Percentiles rank a stretch among this genome's conserved stretches.
These are phyloP conservation scores for Drosophila micromelanica DNA, from an alignment of 1,140 invertebrate genomes.

Conservation along the genomic window DNA sequence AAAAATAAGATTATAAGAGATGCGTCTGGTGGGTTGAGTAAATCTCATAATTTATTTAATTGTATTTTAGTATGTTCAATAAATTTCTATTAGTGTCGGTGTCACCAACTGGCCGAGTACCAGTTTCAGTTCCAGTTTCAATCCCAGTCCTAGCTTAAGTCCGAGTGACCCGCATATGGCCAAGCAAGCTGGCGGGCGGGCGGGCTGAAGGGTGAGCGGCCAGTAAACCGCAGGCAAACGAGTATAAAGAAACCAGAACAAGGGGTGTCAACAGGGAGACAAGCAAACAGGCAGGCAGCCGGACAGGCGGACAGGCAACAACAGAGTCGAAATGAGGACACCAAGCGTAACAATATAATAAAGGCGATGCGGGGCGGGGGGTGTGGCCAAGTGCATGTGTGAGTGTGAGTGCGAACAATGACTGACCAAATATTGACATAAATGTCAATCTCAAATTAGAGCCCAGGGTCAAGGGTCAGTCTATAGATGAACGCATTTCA, in stretches of 20 bases:
- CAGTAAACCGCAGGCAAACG: conserved; percentile 42
- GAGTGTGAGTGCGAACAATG: conserved; percentile 73
- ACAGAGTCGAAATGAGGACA: conserved; percentile 60
- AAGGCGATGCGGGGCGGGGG: conserved; percentile 9
- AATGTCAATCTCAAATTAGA: conserved; percentile 84
- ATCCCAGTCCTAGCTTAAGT: not conserved
- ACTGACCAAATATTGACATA: conserved; percentile 84
- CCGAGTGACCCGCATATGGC: conserved; percentile 63
- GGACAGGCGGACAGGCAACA: not conserved
- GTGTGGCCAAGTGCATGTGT: conserved; percentile 13
- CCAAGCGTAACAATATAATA: conserved; percentile 80
- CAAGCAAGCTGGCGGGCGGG: conserved; percentile 13
- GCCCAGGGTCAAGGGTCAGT: conserved; percentile 81
- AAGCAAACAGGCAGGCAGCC: conserved; percentile 32
- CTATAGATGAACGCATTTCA: not conserved
- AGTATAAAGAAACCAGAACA: conserved; percentile 19
- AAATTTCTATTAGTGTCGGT: conserved; percentile 77
- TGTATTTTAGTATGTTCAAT: conserved; percentile 82
- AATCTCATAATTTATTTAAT: conserved; percentile 84
- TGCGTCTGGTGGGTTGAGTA: conserved; percentile 34
- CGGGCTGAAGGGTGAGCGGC: no score
- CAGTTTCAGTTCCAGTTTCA: conserved; percentile 1
- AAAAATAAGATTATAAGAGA: conserved; percentile 42
- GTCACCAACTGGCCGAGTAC: conserved; percentile 27
- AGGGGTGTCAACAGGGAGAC: conserved; percentile 6